These are phyloP conservation scores for Tenebrosternarchus preto DNA, from an alignment of 2,113 vertebrate species.

Conservation along the genomic window DNA sequence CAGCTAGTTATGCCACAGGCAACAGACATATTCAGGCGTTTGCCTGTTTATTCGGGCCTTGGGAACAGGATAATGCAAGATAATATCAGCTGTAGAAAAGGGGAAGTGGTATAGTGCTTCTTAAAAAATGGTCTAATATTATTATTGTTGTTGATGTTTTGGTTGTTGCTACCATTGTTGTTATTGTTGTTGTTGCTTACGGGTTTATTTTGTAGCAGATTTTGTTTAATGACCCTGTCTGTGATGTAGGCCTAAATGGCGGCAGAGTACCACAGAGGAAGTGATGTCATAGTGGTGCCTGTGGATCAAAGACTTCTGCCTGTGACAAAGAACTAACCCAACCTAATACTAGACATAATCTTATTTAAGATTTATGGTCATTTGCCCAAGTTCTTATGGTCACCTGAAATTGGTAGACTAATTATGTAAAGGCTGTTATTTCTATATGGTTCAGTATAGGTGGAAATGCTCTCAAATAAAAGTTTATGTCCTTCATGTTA, in stretches of 20 bases:
- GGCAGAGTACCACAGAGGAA: no score
- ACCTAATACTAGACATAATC: no score
- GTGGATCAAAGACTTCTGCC: no score
- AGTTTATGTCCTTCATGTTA: background rate
- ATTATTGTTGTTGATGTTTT: no score
- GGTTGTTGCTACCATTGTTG: no score
- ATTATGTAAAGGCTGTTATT: no score
- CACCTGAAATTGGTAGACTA: no score
- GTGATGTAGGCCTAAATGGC: background rate
- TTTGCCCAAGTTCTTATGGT: no score
- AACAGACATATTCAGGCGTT: background rate
- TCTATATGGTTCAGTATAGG: background rate
- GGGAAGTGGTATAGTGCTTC: background rate
- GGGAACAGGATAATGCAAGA: background rate
- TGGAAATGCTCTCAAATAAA: background rate
- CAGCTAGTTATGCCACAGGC: conserved; percentile 7
- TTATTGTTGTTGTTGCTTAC: background rate
- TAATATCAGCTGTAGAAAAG: background rate
- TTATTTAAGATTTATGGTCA: no score
- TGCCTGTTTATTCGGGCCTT: conserved; percentile 10
- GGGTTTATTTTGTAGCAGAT: no score
- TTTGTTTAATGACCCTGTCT: conserved; percentile 12
- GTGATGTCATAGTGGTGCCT: no score
- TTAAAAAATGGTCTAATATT: background rate
- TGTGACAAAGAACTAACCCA: no score